Percentiles rank a stretch among this genome's conserved stretches.
phyloP scores from a whole-genome alignment of 2,113 vertebrate species.

The Pagrus major region DNA sequence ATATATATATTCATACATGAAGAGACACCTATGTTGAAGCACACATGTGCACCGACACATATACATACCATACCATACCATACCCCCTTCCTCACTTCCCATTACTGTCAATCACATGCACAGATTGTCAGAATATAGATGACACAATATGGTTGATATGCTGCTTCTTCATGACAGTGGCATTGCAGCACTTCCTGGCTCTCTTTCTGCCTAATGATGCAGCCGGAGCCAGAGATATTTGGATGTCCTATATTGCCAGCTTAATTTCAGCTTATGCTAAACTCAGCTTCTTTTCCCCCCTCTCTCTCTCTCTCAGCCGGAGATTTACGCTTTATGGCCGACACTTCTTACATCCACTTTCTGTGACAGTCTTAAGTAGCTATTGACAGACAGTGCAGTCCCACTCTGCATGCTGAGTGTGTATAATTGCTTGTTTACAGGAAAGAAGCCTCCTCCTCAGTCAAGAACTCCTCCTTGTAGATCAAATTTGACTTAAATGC shows the following conservation, averaged over 20 bases:
- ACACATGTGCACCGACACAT: conserved; percentile 17
- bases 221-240: conserved; percentile 68
- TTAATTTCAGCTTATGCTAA: conserved; percentile 83
- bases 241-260: conserved; percentile 78
- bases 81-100: conserved; percentile 3
- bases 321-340: conserved; percentile 74
- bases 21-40: conserved; percentile 18
- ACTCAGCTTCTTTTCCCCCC: conserved; percentile 49
- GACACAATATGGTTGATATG: conserved; percentile 45
- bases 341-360: conserved; percentile 75
- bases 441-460: conserved; percentile 58
- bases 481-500: conserved; percentile 69
- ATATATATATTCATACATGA: conserved; percentile 24
- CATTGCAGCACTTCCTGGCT: conserved; percentile 56
- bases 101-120: conserved; percentile 48
- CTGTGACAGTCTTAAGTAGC: conserved; percentile 80
- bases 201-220: conserved; percentile 69
- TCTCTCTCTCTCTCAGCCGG: conserved; percentile 43
- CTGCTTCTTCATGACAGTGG: conserved; percentile 55
- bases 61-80: background rate
- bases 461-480: conserved; percentile 56
- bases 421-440: conserved; percentile 83
- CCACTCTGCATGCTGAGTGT: conserved; percentile 69
- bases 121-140: conserved; percentile 35
- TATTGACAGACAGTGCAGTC: conserved; percentile 75